Base-by-base conservation (phyloP, 2,888 invertebrate species). In the Stenodera caucasica region DNA sequence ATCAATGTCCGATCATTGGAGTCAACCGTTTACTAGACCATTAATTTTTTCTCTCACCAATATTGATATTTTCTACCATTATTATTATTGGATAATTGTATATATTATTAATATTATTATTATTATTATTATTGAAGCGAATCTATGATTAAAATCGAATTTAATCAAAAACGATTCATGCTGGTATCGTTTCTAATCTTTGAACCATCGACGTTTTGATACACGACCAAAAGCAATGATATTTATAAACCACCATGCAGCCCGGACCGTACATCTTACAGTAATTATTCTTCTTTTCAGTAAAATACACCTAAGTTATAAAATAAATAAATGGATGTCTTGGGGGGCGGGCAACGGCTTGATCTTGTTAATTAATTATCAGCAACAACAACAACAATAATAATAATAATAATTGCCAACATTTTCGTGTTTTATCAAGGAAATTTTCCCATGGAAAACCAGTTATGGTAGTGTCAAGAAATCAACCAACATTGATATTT, bases 321-420 rank as follows among this genome's bases (percentile, higher is more conserved):
- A 26, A 64, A 67, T 67, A 63, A 45, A 45, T 45, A 21, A 23
- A 58, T 63, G 60, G 52, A 57, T 59, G 57, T 29, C 49, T 32
- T 54, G 30, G 52, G 57, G 64, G 66, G 68, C 66, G 68, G 65
- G 58, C 66, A 58, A 18, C 55, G 50, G 56, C 58, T 55, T 53
- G 64, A 65, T 68, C 60, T 58, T 53, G 63, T 63, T 65, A 68
- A 68, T 68, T 68, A 68, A 68, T 68, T 66, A 66, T 21, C 45
- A 11, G 18, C 21, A 45, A 9, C 26, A 26, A 26, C 26, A 26
- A 26, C 26, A 26, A 26, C 26, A 26, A 26, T 5, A 26, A 26
- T 5, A 26, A 26, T 5, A 26, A 26, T 5, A 26, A 26, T 5
- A 26, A 5, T n/a, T n/a, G n/a, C n/a, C n/a, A n/a, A n/a, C n/a